Conservation (phyloP, 30 jellyfish, hydroid and myxozoan genomes). For the Catostylus mosaicus region DNA sequence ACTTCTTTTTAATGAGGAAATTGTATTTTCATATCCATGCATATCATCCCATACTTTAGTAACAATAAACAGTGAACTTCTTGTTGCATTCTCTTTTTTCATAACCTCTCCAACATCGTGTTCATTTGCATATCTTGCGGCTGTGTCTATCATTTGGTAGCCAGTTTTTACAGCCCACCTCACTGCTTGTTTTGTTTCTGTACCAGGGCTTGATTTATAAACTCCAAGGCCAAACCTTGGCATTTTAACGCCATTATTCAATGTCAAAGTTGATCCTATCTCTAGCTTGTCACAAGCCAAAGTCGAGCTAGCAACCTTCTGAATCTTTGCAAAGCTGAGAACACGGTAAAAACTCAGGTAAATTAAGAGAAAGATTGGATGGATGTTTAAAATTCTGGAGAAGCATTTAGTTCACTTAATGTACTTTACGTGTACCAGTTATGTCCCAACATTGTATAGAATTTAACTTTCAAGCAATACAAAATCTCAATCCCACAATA, state of each 20-base stretch:
- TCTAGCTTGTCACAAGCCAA: too few relatives aligned
- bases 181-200: constrained; percentile 72
- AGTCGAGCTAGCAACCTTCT: too few relatives aligned
- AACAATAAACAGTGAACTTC: constrained; percentile 49
- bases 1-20: constrained; percentile 32
- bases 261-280: constrained; percentile 27
- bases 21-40: constrained; percentile 72
- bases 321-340: too few relatives aligned
- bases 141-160: constrained; percentile 73
- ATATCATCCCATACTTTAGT: constrained; percentile 73
- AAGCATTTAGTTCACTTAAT: too few relatives aligned
- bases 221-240: constrained; percentile 76
- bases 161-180: constrained; percentile 51
- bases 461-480: too few relatives aligned
- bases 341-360: too few relatives aligned
- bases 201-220: constrained; percentile 57
- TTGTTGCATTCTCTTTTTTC: constrained; percentile 3
- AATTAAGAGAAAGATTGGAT: too few relatives aligned
- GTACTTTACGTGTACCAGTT: too few relatives aligned
- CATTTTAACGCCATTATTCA: constrained; percentile 53
- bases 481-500: too few relatives aligned
- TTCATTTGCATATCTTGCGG: constrained; percentile 74
- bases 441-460: too few relatives aligned
- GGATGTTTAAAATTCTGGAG: too few relatives aligned
- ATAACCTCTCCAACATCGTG: constrained; percentile 68